phyloP scores from a whole-genome alignment of 2,888 invertebrate genomes.

The Pheosia tremula region DNA sequence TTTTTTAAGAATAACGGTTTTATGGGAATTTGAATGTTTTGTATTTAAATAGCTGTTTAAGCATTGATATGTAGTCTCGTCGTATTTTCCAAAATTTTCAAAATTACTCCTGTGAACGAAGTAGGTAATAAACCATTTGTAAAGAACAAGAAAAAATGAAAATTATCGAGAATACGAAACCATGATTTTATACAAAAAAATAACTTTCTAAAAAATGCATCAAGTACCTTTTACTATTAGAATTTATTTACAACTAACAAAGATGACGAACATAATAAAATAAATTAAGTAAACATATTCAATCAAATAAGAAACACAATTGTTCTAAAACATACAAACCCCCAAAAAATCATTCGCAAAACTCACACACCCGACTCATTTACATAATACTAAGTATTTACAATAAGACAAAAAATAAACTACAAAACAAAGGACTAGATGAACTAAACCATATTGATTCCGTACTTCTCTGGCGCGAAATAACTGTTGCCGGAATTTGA shows the following conservation, averaged over 20 bases:
- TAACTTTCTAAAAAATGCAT: too few relatives aligned
- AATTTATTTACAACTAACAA: too few relatives aligned
- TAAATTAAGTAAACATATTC: background rate
- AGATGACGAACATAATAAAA: background rate
- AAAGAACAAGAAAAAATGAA: constrained; percentile 31
- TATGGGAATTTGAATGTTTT: constrained; percentile 49
- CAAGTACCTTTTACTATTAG: too few relatives aligned
- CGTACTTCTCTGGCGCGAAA: constrained; percentile 81
- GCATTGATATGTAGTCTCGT: constrained; percentile 62
- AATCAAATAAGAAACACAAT: background rate
- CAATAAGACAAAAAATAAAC: constrained; percentile 43
- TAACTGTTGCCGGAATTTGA: constrained; percentile 79
- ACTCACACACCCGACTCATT: constrained; percentile 33
- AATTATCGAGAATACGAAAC: constrained; percentile 41
- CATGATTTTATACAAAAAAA: too few relatives aligned
- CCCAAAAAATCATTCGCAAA: constrained; percentile 21
- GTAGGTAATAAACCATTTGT: constrained; percentile 16
- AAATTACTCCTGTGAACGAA: constrained; percentile 29
- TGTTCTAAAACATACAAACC: constrained; percentile 36
- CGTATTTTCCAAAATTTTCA: constrained; percentile 49
- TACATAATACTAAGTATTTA: constrained; percentile 29
- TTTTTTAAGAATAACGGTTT: constrained; percentile 32
- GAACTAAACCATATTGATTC: constrained; percentile 83
- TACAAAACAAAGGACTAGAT: constrained; percentile 62
- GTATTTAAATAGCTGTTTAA: constrained; percentile 26